phyloP scores from a whole-genome alignment of 2,888 invertebrate genomes.

The Eilema caniola region DNA sequence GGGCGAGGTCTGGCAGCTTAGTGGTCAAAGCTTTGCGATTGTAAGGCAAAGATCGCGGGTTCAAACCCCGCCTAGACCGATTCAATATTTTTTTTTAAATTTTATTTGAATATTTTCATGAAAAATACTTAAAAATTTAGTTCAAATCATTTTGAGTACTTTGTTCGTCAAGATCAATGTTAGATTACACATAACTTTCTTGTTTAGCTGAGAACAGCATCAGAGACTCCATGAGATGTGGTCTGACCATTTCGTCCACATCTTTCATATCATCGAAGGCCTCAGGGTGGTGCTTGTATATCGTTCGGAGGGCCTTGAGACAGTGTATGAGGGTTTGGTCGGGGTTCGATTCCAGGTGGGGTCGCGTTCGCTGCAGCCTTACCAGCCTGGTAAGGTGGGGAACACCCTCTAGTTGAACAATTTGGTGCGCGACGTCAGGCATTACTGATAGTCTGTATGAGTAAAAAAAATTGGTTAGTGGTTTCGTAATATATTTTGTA shows the following conservation, averaged over 20 bases:
- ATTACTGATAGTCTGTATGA: conserved; percentile 88
- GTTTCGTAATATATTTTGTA: no score
- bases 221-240: conserved; percentile 92
- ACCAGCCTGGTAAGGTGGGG: conserved; percentile 90
- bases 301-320: conserved; percentile 77
- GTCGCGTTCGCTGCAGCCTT: conserved; percentile 82
- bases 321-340: conserved; percentile 82
- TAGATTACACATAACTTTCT: conserved; percentile 91
- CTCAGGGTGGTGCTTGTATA: conserved; percentile 80
- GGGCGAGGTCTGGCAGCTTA: no score
- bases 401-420: conserved; percentile 90
- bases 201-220: conserved; percentile 92
- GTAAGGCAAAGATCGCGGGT: no score
- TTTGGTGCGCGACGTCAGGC: conserved; percentile 89
- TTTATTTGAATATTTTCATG: no score
- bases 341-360: conserved; percentile 70
- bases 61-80: no score
- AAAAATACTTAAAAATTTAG: no score
- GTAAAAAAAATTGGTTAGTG: background rate
- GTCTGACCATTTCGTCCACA: conserved; percentile 91
- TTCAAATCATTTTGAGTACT: no score
- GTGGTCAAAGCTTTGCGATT: no score
- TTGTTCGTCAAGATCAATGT: no score
- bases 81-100: no score
- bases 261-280: conserved; percentile 84